A percentile compares a stretch with the other conserved stretches of the same genome.
Evolutionary conservation across 2,888 invertebrate genomes (phyloP).

Genomic region (Aproaerema taeniolella): DNA sequence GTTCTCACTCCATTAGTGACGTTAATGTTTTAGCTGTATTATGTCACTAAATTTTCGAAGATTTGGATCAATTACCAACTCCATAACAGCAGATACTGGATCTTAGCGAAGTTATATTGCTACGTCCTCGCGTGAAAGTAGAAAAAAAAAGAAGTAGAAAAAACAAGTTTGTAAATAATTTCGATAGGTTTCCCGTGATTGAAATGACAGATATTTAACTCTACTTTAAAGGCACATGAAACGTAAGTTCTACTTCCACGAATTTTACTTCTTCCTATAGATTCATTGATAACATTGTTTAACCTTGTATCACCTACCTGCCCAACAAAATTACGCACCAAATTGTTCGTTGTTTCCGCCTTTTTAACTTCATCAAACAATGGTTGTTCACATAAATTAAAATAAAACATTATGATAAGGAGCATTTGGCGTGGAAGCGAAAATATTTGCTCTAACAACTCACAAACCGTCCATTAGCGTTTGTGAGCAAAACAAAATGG

Average conservation of each 20-base stretch:
- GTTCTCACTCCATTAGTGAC: slow-evolving; percentile 9
- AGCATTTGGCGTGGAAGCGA: slow-evolving; percentile 44
- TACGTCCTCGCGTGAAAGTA: too few relatives aligned
- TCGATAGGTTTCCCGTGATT: too few relatives aligned
- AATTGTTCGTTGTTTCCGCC: slow-evolving; percentile 34
- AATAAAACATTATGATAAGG: slow-evolving; percentile 41
- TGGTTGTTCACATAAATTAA: slow-evolving; percentile 42
- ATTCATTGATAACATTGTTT: background rate
- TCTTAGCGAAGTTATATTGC: too few relatives aligned
- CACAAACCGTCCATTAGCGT: slow-evolving; percentile 50
- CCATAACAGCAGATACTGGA: too few relatives aligned
- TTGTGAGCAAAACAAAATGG: slow-evolving; percentile 49
- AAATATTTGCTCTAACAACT: slow-evolving; percentile 49
- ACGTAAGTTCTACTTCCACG: too few relatives aligned
- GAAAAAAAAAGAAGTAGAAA: too few relatives aligned
- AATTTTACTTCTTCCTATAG: too few relatives aligned
- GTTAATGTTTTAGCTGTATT: slow-evolving; percentile 3
- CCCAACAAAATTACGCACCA: slow-evolving; percentile 23
- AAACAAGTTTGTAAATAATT: too few relatives aligned
- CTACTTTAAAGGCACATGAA: too few relatives aligned
- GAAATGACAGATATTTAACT: too few relatives aligned
- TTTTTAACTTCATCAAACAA: slow-evolving; percentile 36
- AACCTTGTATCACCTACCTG: too few relatives aligned
- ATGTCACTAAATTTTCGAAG: slow-evolving; percentile 57
- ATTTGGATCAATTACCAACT: slow-evolving; percentile 3